Evolutionary conservation across 2,797 vertebrate species (phyloP), one percentile per base, ranked within the genome.

Genomic region (Kryptopterus vitreolus): DNA sequence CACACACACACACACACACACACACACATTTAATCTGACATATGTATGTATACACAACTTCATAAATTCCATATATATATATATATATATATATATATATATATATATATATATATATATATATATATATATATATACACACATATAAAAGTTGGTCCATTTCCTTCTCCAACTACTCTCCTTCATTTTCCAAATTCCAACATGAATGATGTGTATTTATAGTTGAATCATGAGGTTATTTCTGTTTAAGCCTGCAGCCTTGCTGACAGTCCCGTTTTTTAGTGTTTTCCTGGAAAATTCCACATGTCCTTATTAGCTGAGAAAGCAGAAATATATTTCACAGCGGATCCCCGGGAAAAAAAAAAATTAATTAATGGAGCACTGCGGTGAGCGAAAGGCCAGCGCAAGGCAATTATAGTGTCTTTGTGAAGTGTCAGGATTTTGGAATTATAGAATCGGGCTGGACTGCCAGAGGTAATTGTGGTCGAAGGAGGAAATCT

Each of bases 231-330:
- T 78, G 79, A 76, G 79, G 81, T 82, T 91, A 86, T 92, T 90
- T 86, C 85, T 81, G 87, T 72, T 78, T 72, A 85, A 82, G 77
- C 69, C 79, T 82, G 82, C 50, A 77, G 80, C 79, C 86, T 88
- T 87, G 82, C 88, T 88, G 86, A 46, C 72, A 48, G 91, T 88
- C 10, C 48, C 57, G 88, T 16, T 96, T 92, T 82, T 94, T 95
- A 88, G 88, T 94, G 93, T 95, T 96, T 96, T 95, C 94, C 87
- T 95, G 95, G 93, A 95, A 96, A 96, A 98, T 96, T 96, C 93
- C 95, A 94, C 95, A 95, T 93, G 92, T 91, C 91, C 87, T 85
- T 88, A 92, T 46, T 82, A 96, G 91, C 83, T 87, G 76, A 84
- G 84, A 87, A 85, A 76, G 88, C 86, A 85, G 70, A 84, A 85